Evolutionary conservation across 2,797 vertebrate genomes (phyloP).

Genomic region (Lateolabrax maculatus): DNA sequence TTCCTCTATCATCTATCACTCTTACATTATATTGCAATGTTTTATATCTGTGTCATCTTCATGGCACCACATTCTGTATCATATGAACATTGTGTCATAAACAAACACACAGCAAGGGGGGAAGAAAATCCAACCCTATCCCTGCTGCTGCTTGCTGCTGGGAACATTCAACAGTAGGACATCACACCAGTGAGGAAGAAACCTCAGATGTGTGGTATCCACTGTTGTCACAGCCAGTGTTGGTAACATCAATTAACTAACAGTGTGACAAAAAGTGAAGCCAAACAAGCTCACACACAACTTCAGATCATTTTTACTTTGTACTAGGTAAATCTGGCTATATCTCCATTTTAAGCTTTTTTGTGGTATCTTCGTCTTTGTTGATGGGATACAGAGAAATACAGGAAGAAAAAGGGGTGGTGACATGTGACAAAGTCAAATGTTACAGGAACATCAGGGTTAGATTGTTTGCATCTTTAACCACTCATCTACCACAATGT

Average conservation of each 20-base stretch:
- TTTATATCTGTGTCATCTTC: slow-evolving; percentile 33
- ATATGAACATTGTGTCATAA: slow-evolving; percentile 5
- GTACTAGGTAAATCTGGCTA: no score
- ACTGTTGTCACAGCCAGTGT: slow-evolving; percentile 35
- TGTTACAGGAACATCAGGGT: neutral
- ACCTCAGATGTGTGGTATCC: slow-evolving; percentile 13
- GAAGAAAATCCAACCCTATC: slow-evolving; percentile 12
- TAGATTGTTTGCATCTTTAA: neutral
- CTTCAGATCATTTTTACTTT: neutral
- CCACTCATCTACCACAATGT: neutral
- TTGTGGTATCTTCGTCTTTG: neutral
- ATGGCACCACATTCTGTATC: slow-evolving; percentile 3
- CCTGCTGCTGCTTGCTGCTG: slow-evolving; percentile 33
- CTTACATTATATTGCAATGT: slow-evolving; percentile 11
- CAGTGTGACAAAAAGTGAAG: slow-evolving; percentile 28
- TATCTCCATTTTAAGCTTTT: neutral
- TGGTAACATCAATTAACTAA: slow-evolving; percentile 41
- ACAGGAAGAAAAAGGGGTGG: neutral
- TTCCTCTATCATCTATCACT: slow-evolving; percentile 50
- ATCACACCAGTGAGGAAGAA: slow-evolving; percentile 9
- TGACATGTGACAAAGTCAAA: neutral
- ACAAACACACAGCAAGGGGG: neutral
- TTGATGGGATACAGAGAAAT: neutral
- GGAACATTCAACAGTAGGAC: slow-evolving; percentile 16
- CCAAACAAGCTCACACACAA: slow-evolving; percentile 3